phyloP scores from a whole-genome alignment of 2,113 vertebrate genomes.

The Boulengeromyrus knoepffleri region DNA sequence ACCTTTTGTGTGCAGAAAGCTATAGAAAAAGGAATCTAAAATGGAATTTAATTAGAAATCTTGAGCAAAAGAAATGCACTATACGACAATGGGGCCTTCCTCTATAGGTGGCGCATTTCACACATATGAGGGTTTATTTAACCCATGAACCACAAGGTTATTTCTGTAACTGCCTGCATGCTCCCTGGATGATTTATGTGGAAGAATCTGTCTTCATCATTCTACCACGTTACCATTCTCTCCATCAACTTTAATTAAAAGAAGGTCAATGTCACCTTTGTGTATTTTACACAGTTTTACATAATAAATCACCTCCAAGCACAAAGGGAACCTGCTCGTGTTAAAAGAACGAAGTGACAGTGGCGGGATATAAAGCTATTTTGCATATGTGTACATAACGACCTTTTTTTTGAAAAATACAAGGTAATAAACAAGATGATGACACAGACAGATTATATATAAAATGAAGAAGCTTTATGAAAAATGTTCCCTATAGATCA shows the following conservation, averaged over 20 bases:
- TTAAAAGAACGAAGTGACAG: constrained; percentile 69
- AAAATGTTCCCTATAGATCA: neutral
- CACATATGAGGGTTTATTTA: constrained; percentile 66
- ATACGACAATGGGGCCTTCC: constrained; percentile 27
- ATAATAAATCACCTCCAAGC: constrained; percentile 89
- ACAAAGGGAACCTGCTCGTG: constrained; percentile 75
- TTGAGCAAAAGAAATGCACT: constrained; percentile 13
- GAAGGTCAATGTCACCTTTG: constrained; percentile 98
- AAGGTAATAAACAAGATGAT: constrained; percentile 69
- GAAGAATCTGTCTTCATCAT: constrained; percentile 79
- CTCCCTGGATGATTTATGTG: constrained; percentile 83
- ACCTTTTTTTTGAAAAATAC: constrained; percentile 53
- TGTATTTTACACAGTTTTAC: constrained; percentile 83
- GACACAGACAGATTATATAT: constrained; percentile 1
- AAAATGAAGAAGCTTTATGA: constrained; percentile 5
- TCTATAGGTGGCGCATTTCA: constrained; percentile 31
- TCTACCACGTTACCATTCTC: constrained; percentile 90
- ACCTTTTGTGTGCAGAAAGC: neutral
- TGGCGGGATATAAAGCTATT: constrained; percentile 56
- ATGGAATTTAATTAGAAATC: constrained; percentile 28
- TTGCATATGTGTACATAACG: constrained; percentile 61
- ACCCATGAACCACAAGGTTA: constrained; percentile 87
- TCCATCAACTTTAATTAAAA: constrained; percentile 99
- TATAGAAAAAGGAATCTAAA: neutral
- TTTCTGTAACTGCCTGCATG: constrained; percentile 68